A percentile compares a stretch with the other conserved stretches of the same genome.
Conservation (phyloP, 2,113 vertebrate species). For the Forbesichthys agassizii region DNA sequence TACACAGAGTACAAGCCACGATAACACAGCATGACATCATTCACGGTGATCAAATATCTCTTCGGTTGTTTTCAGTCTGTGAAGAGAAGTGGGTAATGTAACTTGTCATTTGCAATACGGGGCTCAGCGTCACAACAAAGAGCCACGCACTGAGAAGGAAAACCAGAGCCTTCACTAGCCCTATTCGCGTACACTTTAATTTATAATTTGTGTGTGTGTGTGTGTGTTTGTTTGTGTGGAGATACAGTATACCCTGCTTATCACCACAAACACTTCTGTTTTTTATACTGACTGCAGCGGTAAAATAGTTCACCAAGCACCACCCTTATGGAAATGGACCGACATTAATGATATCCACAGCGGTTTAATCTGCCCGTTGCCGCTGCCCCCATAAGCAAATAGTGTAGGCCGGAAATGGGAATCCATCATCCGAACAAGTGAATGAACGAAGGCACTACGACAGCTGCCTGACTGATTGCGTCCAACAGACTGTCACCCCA, state of each 20-base stretch:
- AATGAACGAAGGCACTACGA: conserved; percentile 52
- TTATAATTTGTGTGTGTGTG: no score
- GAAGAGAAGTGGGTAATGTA: conserved; percentile 16
- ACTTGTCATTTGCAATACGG: conserved; percentile 1
- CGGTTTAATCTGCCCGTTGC: conserved; percentile 56
- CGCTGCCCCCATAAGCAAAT: conserved; percentile 54
- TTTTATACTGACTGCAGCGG: conserved; percentile 18
- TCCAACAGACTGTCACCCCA: conserved; percentile 49
- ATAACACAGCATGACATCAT: conserved; percentile 59
- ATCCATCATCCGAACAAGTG: conserved; percentile 50
- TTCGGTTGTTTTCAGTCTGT: conserved; percentile 20
- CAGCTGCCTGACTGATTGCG: conserved; percentile 55
- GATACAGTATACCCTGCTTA: conserved; percentile 4
- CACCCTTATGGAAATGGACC: conserved; percentile 13
- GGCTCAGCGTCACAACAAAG: conserved; percentile 5
- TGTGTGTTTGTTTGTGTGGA: no score
- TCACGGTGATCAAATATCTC: conserved; percentile 34
- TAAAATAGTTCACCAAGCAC: conserved; percentile 22
- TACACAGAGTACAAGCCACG: conserved; percentile 32
- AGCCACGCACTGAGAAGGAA: conserved; percentile 4
- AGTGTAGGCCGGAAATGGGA: conserved; percentile 16
- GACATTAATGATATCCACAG: conserved; percentile 35
- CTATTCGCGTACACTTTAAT: conserved; percentile 20
- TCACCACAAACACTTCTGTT: conserved; percentile 20
- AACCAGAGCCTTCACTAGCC: conserved; percentile 22